Conservation (phyloP, 1,140 invertebrate species). For the Lucilia cuprina region DNA sequence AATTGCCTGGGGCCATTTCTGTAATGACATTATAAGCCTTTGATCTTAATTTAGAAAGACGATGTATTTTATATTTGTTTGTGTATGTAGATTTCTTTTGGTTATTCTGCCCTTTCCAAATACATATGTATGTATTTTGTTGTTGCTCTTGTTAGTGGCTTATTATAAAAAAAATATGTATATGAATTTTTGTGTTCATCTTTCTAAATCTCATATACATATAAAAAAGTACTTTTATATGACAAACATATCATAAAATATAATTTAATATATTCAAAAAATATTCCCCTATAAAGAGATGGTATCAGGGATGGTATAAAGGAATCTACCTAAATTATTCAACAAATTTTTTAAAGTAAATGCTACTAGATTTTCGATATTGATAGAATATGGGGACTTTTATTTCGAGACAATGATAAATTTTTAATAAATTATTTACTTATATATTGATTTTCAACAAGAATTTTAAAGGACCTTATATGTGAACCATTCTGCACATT, state of each 20-base stretch:
- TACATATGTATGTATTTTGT: not conserved
- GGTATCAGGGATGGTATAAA: too few species aligned
- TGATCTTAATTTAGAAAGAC: conserved; percentile 10
- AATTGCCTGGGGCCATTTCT: not conserved
- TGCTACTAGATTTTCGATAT: too few species aligned
- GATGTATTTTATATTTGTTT: not conserved
- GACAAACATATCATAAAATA: not conserved
- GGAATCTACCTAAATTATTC: too few species aligned
- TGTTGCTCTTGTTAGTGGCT: not conserved
- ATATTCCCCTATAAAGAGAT: too few species aligned
- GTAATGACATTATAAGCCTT: conserved; percentile 7
- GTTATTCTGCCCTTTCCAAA: not conserved
- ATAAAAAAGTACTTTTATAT: not conserved
- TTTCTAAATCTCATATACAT: not conserved
- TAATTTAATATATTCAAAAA: too few species aligned
- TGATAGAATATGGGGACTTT: too few species aligned
- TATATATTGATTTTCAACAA: too few species aligned
- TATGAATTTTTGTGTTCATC: not conserved
- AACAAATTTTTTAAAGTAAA: too few species aligned
- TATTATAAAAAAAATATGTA: not conserved
- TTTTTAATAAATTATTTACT: too few species aligned
- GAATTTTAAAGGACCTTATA: too few species aligned
- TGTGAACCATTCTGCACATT: too few species aligned
- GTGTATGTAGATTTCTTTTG: not conserved
- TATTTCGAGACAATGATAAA: too few species aligned